A percentile compares a stretch with the other conserved stretches of the same genome.
Evolutionary conservation across 2,797 vertebrate genomes (phyloP).

Genomic region (Anguilla marmorata): DNA sequence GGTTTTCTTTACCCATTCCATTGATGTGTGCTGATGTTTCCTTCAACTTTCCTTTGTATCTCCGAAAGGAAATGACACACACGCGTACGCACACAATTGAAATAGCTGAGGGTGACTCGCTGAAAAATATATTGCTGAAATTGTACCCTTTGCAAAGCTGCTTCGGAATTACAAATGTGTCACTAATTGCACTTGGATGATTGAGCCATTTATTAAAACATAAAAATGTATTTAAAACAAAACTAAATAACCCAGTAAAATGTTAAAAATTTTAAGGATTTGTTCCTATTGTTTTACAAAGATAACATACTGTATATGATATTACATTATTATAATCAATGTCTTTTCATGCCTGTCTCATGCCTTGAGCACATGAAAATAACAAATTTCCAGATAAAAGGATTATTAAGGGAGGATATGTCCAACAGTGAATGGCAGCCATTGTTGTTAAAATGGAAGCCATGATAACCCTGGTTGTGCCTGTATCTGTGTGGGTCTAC

Average conservation of each 20-base stretch:
- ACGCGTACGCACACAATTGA: too few relatives aligned
- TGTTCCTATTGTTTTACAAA: neutral
- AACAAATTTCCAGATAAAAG: neutral
- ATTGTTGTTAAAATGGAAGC: neutral
- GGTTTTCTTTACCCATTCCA: neutral
- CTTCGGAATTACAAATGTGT: neutral
- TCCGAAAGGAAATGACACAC: neutral
- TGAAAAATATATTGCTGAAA: neutral
- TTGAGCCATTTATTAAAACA: neutral
- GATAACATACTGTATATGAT: neutral
- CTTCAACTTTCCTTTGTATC: neutral
- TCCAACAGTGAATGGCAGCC: neutral
- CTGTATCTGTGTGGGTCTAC: constrained; percentile 49
- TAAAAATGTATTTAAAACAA: neutral
- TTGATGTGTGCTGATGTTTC: neutral
- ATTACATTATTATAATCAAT: neutral
- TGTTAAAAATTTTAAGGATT: neutral
- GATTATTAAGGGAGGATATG: neutral
- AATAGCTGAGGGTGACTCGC: neutral
- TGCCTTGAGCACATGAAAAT: neutral
- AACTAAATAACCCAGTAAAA: neutral
- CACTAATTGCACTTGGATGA: neutral
- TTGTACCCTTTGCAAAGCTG: neutral
- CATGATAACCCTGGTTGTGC: neutral
- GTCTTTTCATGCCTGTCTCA: neutral